These are phyloP conservation scores for Parapristionchus giblindavisi DNA, from an alignment of 2,888 invertebrate genomes.

Conservation along the genomic window DNA sequence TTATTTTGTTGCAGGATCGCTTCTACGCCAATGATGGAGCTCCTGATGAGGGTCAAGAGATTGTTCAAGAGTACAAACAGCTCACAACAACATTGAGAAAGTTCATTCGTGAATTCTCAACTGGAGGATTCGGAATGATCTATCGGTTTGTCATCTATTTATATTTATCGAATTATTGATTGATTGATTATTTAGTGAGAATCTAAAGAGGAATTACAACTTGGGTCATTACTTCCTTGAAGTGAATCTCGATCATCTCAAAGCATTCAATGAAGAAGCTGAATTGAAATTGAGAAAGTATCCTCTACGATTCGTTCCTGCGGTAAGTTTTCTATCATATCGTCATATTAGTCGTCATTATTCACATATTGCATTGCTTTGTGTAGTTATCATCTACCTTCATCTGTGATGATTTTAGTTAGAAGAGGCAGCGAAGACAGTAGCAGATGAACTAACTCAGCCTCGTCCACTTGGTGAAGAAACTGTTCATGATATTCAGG, in stretches of 20 bases:
- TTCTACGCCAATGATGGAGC: constrained; percentile 64
- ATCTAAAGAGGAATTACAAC: constrained; percentile 90
- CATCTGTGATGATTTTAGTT: constrained; percentile 73
- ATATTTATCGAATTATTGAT: background rate
- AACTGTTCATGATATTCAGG: constrained; percentile 89
- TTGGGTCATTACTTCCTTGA: constrained; percentile 87
- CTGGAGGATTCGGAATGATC: constrained; percentile 93
- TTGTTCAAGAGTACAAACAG: constrained; percentile 65
- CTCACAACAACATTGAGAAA: constrained; percentile 91
- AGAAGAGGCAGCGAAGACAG: constrained; percentile 94
- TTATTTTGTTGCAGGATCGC: constrained; percentile 47
- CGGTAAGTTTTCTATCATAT: constrained; percentile 72
- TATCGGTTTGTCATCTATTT: constrained; percentile 79
- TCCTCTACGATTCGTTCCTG: constrained; percentile 89
- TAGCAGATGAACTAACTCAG: constrained; percentile 93
- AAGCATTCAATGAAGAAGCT: constrained; percentile 87
- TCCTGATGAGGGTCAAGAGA: constrained; percentile 63
- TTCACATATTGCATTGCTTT: too few relatives aligned
- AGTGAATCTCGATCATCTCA: constrained; percentile 90
- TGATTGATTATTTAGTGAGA: constrained; percentile 79
- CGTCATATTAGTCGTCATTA: background rate
- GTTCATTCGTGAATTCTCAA: constrained; percentile 92
- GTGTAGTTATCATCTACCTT: background rate
- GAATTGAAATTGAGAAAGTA: constrained; percentile 88
- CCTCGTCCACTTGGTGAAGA: constrained; percentile 91